Evolutionary conservation across 2,888 invertebrate species (phyloP).

Genomic region (Torymus tubicola): DNA sequence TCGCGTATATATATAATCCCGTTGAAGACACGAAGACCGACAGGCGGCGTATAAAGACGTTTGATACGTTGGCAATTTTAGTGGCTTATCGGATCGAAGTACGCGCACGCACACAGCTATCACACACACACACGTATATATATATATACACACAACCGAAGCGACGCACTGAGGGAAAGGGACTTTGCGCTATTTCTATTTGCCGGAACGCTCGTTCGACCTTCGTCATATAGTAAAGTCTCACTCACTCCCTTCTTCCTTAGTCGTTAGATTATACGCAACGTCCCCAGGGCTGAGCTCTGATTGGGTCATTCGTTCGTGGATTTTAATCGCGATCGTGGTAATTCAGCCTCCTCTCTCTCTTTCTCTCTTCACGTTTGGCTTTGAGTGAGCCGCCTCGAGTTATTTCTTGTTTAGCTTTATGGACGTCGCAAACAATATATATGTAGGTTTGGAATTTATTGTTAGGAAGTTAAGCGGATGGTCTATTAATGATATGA

Average conservation of each 20-base stretch:
- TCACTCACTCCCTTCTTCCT: neutral
- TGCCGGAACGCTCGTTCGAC: conserved; percentile 17
- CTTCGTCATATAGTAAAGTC: neutral
- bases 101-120: neutral
- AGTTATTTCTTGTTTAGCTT: conserved; percentile 29
- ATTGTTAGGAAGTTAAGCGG: too few species aligned
- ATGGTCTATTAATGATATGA: too few species aligned
- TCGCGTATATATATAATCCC: too few species aligned
- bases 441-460: too few species aligned
- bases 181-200: conserved; percentile 42
- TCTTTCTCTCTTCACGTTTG: too few species aligned
- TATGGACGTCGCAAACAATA: neutral
- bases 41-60: neutral
- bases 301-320: conserved; percentile 27
- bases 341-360: conserved; percentile 1
- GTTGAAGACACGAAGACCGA: too few species aligned
- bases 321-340: conserved; percentile 43
- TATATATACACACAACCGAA: neutral
- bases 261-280: conserved; percentile 17
- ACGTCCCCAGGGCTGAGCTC: neutral
- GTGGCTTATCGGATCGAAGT: conserved; percentile 35
- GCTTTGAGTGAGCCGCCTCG: too few species aligned
- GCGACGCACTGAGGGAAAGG: neutral
- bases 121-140: too few species aligned
- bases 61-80: conserved; percentile 31